Base-by-base conservation (phyloP, 2,113 vertebrate species). In the Istiophorus platypterus region DNA sequence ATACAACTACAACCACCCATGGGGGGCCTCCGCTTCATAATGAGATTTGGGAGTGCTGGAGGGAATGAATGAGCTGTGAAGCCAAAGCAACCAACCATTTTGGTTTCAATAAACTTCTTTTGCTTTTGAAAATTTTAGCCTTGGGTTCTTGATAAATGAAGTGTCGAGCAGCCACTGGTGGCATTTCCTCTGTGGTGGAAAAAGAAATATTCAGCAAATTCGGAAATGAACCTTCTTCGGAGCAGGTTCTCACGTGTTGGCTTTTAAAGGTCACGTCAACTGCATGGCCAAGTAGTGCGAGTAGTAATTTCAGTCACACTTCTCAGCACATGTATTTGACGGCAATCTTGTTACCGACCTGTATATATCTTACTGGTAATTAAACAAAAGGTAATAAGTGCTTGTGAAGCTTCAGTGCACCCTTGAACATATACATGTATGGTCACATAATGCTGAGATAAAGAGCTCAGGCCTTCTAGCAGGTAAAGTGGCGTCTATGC, bases 401-500 rank as follows among this genome's bases (percentile, higher is more conserved):
- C 52, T 56, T 65, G 64, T 47, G 37, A 65, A 41, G 18, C 1
- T 3, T 41, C 61, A 66, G 39, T 15, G 39, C 31, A 39, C 29
- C n/a, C 27, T 27, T 27, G 24, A 17, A 39, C 57, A 71, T 64
- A 56, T 31, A 49, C 26, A 76, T 34, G 41, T 57, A 72, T 2
- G 58, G 26, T 61, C 66, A 72, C 45, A n/a, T 49, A 62, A 54
- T 3, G 31, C 37, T 5, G n/a, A 66, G 57, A 86, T 86, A 63
- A 89, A 84, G 65, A 76, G 54, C 80, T 86, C 37, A 17, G 59
- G 26, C 51, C 20, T 58, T 65, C 26, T 2, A 31, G 74, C 72
- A 89, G 85, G 89, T 90, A 80, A 86, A 88, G 80, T 76, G 61
- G 87, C 69, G 61, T 42, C 69, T 89, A 72, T 78, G 87, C 89